Conservation (phyloP, 30 jellyfish, hydroid and myxozoan genomes). For the Cassiopea andromeda region DNA sequence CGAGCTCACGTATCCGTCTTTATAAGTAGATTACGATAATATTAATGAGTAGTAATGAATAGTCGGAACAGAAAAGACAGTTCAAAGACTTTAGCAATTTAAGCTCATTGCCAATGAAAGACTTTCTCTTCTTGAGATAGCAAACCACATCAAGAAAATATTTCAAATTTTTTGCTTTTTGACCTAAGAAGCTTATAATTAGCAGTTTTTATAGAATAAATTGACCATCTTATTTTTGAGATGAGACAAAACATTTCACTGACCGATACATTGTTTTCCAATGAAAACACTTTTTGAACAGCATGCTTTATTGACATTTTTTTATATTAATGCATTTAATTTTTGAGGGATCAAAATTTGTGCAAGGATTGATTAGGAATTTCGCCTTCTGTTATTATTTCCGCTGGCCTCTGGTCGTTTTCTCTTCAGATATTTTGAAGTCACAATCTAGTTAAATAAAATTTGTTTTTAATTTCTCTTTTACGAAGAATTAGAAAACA, state of each 20-base stretch:
- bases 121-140: neutral
- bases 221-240: neutral
- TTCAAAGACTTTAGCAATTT: neutral
- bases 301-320: no score
- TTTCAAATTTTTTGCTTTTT: neutral
- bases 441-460: no score
- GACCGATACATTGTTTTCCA: neutral
- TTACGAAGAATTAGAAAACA: no score
- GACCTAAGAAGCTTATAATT: neutral
- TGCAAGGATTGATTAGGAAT: no score
- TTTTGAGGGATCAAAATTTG: no score
- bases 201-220: neutral
- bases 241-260: neutral
- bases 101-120: neutral
- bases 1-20: neutral
- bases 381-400: no score
- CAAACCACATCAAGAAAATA: constrained; percentile 1
- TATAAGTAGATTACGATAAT: neutral
- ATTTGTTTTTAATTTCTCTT: no score
- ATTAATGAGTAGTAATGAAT: neutral
- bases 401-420: no score
- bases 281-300: no score
- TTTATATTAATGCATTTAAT: no score
- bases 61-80: neutral
- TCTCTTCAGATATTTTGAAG: no score